phyloP scores from a whole-genome alignment of 2,113 vertebrate species.

The Embiotoca jacksoni region DNA sequence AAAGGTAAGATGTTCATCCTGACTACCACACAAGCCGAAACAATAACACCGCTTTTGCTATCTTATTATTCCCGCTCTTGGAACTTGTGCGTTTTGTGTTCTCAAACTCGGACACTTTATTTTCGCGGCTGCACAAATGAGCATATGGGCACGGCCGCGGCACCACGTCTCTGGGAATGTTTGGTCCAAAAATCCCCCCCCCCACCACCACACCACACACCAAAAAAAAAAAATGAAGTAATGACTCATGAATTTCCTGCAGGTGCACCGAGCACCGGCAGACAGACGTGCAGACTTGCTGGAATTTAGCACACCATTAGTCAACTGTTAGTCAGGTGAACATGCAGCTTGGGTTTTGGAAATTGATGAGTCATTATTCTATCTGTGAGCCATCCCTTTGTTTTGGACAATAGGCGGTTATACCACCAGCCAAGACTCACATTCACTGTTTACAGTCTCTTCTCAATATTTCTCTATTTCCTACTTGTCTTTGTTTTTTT shows the following conservation, averaged over 20 bases:
- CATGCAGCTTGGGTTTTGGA: constrained; percentile 11
- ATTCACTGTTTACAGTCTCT: constrained; percentile 2
- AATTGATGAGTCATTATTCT: constrained; percentile 5
- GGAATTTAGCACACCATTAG: neutral
- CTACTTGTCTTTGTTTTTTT: neutral
- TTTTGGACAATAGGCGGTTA: constrained; percentile 3
- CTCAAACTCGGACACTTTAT: neutral
- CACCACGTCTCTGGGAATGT: neutral
- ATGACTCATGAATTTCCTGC: neutral
- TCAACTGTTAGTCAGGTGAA: neutral
- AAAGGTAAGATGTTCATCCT: neutral
- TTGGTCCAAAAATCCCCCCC: neutral
- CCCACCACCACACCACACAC: too few species aligned
- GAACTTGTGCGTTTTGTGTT: constrained; percentile 1
- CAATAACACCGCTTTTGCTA: neutral
- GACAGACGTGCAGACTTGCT: neutral
- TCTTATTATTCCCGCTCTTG: neutral
- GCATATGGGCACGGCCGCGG: neutral
- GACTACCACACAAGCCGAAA: neutral
- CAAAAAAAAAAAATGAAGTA: too few species aligned
- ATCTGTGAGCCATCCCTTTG: constrained; percentile 14
- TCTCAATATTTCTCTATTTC: neutral
- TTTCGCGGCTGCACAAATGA: neutral
- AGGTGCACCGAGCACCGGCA: neutral
- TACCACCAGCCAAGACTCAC: constrained; percentile 1